Evolutionary conservation across 2,797 vertebrate species (phyloP), one percentile per base, ranked within the genome.

Genomic region (Graptemys geographica): DNA sequence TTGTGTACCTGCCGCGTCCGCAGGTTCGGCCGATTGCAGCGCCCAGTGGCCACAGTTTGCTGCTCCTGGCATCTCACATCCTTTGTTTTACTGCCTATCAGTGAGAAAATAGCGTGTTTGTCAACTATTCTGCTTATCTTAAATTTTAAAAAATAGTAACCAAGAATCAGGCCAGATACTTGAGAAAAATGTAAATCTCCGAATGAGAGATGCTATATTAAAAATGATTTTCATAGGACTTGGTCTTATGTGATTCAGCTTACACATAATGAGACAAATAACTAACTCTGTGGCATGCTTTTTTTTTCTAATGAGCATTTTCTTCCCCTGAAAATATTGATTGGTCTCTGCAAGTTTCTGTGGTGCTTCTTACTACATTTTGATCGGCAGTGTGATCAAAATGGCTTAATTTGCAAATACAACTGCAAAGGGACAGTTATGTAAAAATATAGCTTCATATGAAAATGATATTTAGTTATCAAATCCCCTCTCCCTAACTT

Each of bases 361-460:
- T 59, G 12, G 1, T 18, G 56, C 31, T 84, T 91, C 86, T 84
- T 86, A 2, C 1, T 18, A 82, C 90, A 55, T 90, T 65, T 13
- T 55, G 65, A 6, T 7, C 56, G 41, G 2, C 1, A 78, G 3
- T 69, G 51, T 19, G 57, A 2, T 55, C 8, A 90, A 91, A 84
- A 49, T 1, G 15, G 76, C 59, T 79, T 62, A 4, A 55, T 86
- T 90, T 93, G 83, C 1, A 69, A 83, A 96, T 91, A 81, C 19
- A 2, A 53, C 6, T 21, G 5, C 11, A 86, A 62, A 84, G 1
- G 0, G 80, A 86, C 31, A 44, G 0, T 55, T 8, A 53, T 6
- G 1, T 84, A 69, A 95, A 92, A 87, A 81, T 33, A 80, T 7
- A 55, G 12, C 16, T 65, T 11, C 13, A 21, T 57, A 83, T 10